Conservation (phyloP, 1,140 invertebrate species). For the Aphelenchoides avenae region DNA sequence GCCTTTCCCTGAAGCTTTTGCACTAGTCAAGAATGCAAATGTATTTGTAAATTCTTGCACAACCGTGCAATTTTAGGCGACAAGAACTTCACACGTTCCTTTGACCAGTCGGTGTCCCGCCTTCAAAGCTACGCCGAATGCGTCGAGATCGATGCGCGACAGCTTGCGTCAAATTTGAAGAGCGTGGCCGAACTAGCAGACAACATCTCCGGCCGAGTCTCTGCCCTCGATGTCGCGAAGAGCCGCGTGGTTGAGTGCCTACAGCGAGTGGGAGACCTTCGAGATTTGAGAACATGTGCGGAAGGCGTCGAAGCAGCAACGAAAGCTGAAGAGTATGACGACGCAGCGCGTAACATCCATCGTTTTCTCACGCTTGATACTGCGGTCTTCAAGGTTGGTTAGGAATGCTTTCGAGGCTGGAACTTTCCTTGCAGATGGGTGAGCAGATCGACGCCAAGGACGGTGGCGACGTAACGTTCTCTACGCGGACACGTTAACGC, state of each 20-base stretch:
- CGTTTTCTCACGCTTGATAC: conserved; percentile 91
- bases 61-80: conserved; percentile 25
- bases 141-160: conserved; percentile 40
- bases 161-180: conserved; percentile 43
- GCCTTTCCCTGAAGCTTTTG: too few species aligned
- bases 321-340: conserved; percentile 73
- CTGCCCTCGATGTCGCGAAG: conserved; percentile 86
- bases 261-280: conserved; percentile 85
- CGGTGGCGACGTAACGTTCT: conserved; percentile 68
- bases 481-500: conserved; percentile 76
- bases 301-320: conserved; percentile 88
- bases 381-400: conserved; percentile 72
- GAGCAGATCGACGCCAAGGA: conserved; percentile 69
- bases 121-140: conserved; percentile 41
- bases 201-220: conserved; percentile 62
- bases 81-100: conserved; percentile 32
- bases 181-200: conserved; percentile 50
- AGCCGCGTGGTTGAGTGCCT: conserved; percentile 88
- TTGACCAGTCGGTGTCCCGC: conserved; percentile 49
- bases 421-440: too few species aligned
- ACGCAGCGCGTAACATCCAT: conserved; percentile 89
- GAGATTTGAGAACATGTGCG: conserved; percentile 89
- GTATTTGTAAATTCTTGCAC: too few species aligned
- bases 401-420: too few species aligned
- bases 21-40: too few species aligned